Evolutionary conservation across 2,113 vertebrate genomes (phyloP).

Genomic region (Microtus richardsoni): DNA sequence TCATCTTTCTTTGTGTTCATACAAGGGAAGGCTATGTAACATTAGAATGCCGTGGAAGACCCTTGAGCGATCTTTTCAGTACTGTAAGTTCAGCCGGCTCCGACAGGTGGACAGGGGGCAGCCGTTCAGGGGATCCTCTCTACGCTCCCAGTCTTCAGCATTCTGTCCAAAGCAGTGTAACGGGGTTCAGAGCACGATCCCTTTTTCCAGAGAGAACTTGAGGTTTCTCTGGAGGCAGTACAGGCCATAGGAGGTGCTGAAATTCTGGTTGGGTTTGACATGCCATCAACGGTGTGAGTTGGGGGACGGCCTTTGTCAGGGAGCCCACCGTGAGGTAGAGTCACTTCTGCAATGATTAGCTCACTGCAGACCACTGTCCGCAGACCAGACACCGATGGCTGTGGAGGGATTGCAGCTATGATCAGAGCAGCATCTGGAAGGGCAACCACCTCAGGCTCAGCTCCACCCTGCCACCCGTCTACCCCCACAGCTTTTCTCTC

Average conservation of each 20-base stretch:
- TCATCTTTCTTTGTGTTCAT: not conserved
- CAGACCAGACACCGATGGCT: not conserved
- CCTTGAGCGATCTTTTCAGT: not conserved
- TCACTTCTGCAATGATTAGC: rapidly evolving
- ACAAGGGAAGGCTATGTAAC: not conserved
- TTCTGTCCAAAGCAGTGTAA: not conserved
- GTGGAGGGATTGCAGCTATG: not conserved
- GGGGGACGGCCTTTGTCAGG: not conserved
- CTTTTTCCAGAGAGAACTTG: not conserved
- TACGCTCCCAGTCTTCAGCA: rapidly evolving
- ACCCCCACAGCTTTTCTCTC: not conserved
- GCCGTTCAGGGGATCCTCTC: not conserved
- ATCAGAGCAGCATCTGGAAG: not conserved
- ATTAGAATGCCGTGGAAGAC: not conserved
- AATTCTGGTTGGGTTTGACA: not conserved
- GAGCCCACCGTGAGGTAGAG: not conserved
- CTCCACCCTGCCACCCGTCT: rapidly evolving
- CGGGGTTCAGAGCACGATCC: not conserved
- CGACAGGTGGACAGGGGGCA: rapidly evolving
- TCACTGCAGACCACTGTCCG: not conserved
- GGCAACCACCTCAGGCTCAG: not conserved
- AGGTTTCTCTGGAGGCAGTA: not conserved
- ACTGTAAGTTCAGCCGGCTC: not conserved
- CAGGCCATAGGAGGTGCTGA: not conserved
- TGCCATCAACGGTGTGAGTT: too few relatives aligned